Base-by-base conservation (phyloP, 2,113 vertebrate species). In the Australoheros scitulus region DNA sequence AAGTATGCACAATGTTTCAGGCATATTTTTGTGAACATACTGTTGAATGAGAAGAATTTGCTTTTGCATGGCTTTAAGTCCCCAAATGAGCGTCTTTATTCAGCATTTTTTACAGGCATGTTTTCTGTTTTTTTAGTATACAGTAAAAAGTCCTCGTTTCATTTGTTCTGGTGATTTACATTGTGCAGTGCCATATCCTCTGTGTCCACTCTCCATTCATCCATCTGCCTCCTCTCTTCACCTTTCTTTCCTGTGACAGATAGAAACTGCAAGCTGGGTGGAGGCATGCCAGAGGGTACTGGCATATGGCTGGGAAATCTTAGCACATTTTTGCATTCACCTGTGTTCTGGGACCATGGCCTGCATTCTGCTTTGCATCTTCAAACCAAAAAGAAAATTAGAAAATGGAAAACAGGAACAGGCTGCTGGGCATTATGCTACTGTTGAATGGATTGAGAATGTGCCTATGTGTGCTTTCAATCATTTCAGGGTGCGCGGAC, bases 271-370 rank as follows among this genome's bases (percentile, higher is more conserved):
- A 79, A 80, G 85, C 58, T 56, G 63, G 81, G 86, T 89, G 86
- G 88, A 91, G 88, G 74, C 61, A 63, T 60, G 83, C 88, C 85
- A 90, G 89, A 88, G 87, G 91, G 68, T 75, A 87, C 81, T 70
- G 63, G 79, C 79, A 74, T 87, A 83, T 87, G 84, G 77, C 75
- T 47, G 74, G 26, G 80, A 83, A 84, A 83, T 79, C 78, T 85
- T 52, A 65, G 80, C 84, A 29, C 20, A 68, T 79, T 89, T 86
- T 81, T 77, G 50, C 50, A 72, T 82, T 87, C 77, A 90, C 86
- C 86, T 90, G 82, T 58, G 26, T 61, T 87, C 79, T 52, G 61
- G 61, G 70, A 86, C 47, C 58, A 6, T 24, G 13, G 61, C 61
- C 74, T 4, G 7, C 8, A 11, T 78, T 36, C 88, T 68, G 82